Percentiles rank a stretch among this genome's conserved stretches.
phyloP scores from a whole-genome alignment of 2,113 vertebrate genomes.

The Piaya cayana region DNA sequence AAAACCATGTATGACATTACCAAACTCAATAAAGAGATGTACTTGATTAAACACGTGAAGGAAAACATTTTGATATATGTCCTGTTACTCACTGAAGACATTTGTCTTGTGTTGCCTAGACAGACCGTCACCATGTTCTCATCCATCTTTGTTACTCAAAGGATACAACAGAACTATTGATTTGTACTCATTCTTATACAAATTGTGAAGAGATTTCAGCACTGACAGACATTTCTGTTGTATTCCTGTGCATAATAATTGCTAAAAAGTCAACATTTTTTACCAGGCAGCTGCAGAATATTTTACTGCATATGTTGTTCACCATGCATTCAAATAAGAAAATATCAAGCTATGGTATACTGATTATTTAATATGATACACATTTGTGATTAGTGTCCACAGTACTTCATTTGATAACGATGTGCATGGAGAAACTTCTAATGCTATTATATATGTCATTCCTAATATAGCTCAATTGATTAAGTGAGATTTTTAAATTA shows the following conservation, averaged over 20 bases:
- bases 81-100: slow-evolving; percentile 63
- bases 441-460: not conserved
- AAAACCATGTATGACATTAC: not conserved
- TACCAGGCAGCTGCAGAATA: not conserved
- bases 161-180: slow-evolving; percentile 72
- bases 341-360: not conserved
- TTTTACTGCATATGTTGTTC: slow-evolving; percentile 1
- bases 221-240: not conserved
- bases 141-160: slow-evolving; percentile 74
- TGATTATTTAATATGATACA: not conserved
- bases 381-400: not conserved
- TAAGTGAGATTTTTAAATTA: not conserved
- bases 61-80: slow-evolving; percentile 62
- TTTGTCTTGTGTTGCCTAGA: slow-evolving; percentile 58
- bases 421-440: not conserved
- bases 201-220: slow-evolving; percentile 44
- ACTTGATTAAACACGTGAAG: slow-evolving; percentile 19
- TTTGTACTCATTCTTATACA: slow-evolving; percentile 71
- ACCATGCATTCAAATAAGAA: not conserved
- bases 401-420: not conserved
- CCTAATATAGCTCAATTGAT: slow-evolving; percentile 1
- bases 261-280: not conserved
- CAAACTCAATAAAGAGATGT: not conserved
- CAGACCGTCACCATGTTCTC: slow-evolving; percentile 60
- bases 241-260: not conserved